Evolutionary conservation across 2,113 vertebrate genomes (phyloP).

Genomic region (Ailurus styani): DNA sequence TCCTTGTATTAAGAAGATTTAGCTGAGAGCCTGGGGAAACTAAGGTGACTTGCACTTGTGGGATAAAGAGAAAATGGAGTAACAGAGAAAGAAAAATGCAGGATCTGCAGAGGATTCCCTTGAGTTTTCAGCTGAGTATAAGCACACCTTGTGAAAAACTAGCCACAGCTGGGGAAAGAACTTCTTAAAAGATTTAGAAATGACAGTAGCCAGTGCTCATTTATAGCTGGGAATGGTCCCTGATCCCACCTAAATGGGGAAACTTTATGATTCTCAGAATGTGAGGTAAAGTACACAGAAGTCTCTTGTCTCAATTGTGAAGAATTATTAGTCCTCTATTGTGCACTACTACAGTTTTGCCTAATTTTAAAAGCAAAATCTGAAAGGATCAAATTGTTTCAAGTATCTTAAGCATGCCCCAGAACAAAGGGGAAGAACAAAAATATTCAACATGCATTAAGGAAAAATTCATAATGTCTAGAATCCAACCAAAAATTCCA

Average conservation of each 20-base stretch:
- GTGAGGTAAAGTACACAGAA: neutral
- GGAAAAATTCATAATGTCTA: neutral
- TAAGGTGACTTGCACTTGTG: neutral
- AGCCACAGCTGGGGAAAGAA: neutral
- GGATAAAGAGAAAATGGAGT: neutral
- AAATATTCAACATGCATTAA: neutral
- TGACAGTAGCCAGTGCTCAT: neutral
- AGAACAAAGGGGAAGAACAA: neutral
- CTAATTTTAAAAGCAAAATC: neutral
- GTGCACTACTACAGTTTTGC: neutral
- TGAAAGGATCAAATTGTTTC: neutral
- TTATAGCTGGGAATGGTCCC: neutral
- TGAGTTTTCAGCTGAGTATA: neutral
- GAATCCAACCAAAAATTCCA: neutral
- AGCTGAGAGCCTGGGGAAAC: neutral
- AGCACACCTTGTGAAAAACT: neutral
- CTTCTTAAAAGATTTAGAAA: neutral
- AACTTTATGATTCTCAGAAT: neutral
- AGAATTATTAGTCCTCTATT: neutral
- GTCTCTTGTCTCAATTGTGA: neutral
- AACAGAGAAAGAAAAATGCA: neutral
- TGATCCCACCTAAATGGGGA: neutral
- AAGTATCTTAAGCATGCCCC: neutral
- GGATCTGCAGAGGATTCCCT: neutral
- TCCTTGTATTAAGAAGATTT: neutral